These are phyloP conservation scores for Pocillopora damicornis DNA, from an alignment of 64 coral and sea anemone species.

Conservation along the genomic window DNA sequence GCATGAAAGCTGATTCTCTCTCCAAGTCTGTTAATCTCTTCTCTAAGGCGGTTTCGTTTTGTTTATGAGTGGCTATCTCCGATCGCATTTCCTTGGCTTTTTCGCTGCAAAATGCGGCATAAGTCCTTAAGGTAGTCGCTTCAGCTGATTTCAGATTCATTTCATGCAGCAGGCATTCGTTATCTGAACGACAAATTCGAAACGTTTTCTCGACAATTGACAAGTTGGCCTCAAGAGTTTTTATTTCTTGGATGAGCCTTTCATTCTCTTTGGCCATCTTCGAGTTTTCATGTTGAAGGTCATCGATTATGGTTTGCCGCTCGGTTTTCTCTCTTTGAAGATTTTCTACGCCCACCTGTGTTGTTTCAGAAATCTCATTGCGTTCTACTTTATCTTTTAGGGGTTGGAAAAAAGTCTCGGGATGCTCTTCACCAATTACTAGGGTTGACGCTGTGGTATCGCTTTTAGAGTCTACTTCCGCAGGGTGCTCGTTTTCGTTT, in stretches of 20 bases:
- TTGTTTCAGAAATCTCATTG: background rate
- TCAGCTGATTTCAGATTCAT: slow-evolving; percentile 45
- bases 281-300: slow-evolving; percentile 12
- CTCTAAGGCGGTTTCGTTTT: slow-evolving; percentile 40
- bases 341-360: background rate
- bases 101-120: slow-evolving; percentile 42
- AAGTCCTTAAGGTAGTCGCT: slow-evolving; percentile 27
- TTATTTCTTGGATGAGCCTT: slow-evolving; percentile 36
- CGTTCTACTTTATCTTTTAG: background rate
- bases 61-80: slow-evolving; percentile 26
- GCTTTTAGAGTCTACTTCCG: background rate
- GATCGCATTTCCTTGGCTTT: slow-evolving; percentile 29
- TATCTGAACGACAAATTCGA: slow-evolving; percentile 32
- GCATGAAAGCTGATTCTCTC: slow-evolving; percentile 24
- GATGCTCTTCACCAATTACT: slow-evolving; percentile 7
- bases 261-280: slow-evolving; percentile 43
- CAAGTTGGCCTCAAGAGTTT: slow-evolving; percentile 43
- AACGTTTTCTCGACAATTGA: slow-evolving; percentile 33
- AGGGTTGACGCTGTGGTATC: slow-evolving; percentile 13
- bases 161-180: slow-evolving; percentile 46
- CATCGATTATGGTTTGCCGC: background rate
- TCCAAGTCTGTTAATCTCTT: slow-evolving; percentile 34
- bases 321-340: slow-evolving; percentile 4
- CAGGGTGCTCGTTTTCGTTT: background rate
- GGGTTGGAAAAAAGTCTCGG: background rate